These are phyloP conservation scores for Pollenia labialis DNA, from an alignment of 2,888 invertebrate genomes.

Conservation along the genomic window DNA sequence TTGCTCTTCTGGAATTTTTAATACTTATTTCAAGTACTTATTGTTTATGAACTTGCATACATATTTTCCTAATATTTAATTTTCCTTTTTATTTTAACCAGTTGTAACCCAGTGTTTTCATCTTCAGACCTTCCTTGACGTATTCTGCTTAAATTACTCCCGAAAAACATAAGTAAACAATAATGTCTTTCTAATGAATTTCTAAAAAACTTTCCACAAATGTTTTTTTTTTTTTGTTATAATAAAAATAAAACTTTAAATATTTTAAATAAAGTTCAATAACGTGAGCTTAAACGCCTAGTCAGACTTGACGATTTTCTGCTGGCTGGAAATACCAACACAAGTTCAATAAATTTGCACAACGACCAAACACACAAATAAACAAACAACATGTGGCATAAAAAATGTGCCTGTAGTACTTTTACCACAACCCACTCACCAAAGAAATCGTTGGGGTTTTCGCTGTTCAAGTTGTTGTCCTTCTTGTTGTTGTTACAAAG, in stretches of 20 bases:
- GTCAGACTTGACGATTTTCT: constrained; percentile 17
- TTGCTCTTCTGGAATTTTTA: no score
- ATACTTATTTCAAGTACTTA: no score
- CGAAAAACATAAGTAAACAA: not conserved
- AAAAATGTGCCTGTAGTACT: constrained; percentile 63
- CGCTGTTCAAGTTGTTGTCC: constrained; percentile 18
- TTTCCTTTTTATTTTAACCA: not conserved
- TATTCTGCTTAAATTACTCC: constrained; percentile 26
- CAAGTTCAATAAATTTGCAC: constrained; percentile 12
- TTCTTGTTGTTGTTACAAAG: constrained; percentile 42
- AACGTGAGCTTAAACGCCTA: constrained; percentile 68
- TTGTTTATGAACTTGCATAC: no score
- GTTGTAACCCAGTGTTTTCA: constrained; percentile 5
- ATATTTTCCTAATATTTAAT: not conserved
- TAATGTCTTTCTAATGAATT: constrained; percentile 14
- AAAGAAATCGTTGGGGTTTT: constrained; percentile 26
- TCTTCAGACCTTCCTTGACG: not conserved
- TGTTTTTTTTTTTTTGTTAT: not conserved
- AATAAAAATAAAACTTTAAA: constrained; percentile 2
- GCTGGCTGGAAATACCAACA: constrained; percentile 4
- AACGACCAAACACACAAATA: not conserved
- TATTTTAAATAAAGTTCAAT: constrained; percentile 64
- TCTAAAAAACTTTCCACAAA: constrained; percentile 43
- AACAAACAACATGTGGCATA: constrained; percentile 2
- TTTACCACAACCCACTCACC: constrained; percentile 56